These are phyloP conservation scores for Agriopis marginaria DNA, from an alignment of 2,888 invertebrate species.

Conservation along the genomic window DNA sequence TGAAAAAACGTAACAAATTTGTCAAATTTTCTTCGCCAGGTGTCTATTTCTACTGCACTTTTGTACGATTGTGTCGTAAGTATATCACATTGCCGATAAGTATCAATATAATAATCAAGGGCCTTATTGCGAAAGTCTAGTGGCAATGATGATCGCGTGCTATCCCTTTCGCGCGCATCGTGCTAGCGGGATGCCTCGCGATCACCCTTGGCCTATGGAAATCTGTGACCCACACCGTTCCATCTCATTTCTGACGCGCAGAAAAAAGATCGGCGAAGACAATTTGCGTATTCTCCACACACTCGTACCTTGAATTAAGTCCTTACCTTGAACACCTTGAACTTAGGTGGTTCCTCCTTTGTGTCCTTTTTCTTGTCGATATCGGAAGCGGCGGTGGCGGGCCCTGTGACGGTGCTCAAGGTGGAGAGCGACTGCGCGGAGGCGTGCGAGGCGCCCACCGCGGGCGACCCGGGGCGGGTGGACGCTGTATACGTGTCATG, in stretches of 20 bases:
- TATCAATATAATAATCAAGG: no score
- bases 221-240: no score
- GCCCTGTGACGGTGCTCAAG: slow-evolving; percentile 52
- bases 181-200: neutral
- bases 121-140: no score
- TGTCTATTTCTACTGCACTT: no score
- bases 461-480: slow-evolving; percentile 74
- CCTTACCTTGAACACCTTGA: slow-evolving; percentile 25
- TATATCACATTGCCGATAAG: no score
- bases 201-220: neutral
- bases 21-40: no score
- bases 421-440: slow-evolving; percentile 61
- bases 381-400: slow-evolving; percentile 43
- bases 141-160: no score
- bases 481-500: slow-evolving; percentile 58
- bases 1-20: no score
- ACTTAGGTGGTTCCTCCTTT: slow-evolving; percentile 33
- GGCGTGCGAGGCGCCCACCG: slow-evolving; percentile 51
- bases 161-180: no score
- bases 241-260: neutral
- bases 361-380: slow-evolving; percentile 49
- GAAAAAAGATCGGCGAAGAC: neutral
- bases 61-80: no score
- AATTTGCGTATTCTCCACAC: neutral
- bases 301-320: neutral